Base-by-base conservation (phyloP, 1,140 invertebrate species). In the Ceratina australensis region DNA sequence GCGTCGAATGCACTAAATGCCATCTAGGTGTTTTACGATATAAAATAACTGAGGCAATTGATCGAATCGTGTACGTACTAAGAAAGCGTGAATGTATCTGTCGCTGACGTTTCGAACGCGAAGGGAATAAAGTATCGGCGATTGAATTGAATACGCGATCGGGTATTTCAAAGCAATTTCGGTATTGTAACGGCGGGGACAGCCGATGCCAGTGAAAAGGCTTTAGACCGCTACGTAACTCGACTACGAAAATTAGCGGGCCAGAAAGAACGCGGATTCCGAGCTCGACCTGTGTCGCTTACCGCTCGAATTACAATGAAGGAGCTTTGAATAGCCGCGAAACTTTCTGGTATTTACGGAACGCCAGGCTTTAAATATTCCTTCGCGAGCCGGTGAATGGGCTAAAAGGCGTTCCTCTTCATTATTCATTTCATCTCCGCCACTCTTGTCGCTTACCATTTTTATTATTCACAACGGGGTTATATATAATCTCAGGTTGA, bases 361-460 rank as follows among this genome's bases (percentile, higher is more conserved):
- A 60, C 56, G 0, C 1, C 8, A 42, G 8, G n/a, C 47, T 60
- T 47, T 16, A 63, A 63, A 63, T 77, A 71, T 42, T 71, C 74
- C 20, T 81, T 67, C 50, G n/a, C 50, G n/a, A 54, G 10, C 52
- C 50, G 56, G 16, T 24, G 52, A 69, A 69, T 20, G 54, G 61
- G 12, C 47, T 50, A 47, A 56, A 65, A 18, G 47, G n/a, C 56
- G 33, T 66, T 59, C 56, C 72, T 64, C 20, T 54, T 77, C 57
- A 33, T 83, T 80, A 83, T 57, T 42, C 33, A 42, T 42, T 42
- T 42, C 33, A 42, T 10, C 33, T 42, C 33, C 33, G 7, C 33
- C 33, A 42, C 33, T 42, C 28, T 42, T 10, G 3, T 42, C 33
- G 33, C 33, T 42, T 78, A 78, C 83, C 83, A 84, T 28, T 28